A percentile compares a stretch with the other conserved stretches of the same genome.
Conservation (phyloP, 2,113 vertebrate genomes). For the Nycticebus coucang region DNA sequence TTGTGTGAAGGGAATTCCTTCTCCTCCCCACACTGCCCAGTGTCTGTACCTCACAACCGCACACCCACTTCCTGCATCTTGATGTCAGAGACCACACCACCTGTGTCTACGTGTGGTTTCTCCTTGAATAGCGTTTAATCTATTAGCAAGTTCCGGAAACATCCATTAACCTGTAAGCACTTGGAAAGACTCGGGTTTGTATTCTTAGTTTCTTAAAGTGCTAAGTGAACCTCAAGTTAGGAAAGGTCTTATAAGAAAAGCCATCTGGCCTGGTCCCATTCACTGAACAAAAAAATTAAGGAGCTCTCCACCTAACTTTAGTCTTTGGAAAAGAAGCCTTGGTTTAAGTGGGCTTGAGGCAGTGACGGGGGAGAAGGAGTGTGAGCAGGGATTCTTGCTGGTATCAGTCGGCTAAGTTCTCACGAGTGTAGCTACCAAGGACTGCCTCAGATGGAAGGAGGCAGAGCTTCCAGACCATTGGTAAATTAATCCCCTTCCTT, state of each 20-base stretch:
- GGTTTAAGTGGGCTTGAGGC: not conserved
- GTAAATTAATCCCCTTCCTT: not conserved
- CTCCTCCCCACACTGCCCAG: not conserved
- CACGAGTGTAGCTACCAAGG: not conserved
- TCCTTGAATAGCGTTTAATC: not conserved
- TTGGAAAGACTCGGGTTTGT: not conserved
- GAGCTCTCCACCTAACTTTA: not conserved
- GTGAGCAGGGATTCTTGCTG: not conserved
- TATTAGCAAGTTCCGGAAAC: not conserved
- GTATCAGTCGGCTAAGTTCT: not conserved
- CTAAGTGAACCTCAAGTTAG: constrained; percentile 36
- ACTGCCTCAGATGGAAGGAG: not conserved
- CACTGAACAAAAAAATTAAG: not conserved
- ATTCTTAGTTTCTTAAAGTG: constrained; percentile 29
- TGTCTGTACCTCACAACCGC: not conserved
- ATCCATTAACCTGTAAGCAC: constrained; percentile 5
- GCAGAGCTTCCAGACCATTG: not conserved
- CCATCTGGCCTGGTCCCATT: not conserved
- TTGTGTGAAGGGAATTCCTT: not conserved
- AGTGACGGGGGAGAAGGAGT: not conserved
- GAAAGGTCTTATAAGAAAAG: constrained; percentile 42
- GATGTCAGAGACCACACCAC: not conserved
- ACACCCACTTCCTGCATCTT: not conserved
- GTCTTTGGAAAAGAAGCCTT: not conserved
- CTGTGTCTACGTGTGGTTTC: not conserved